phyloP scores from a whole-genome alignment of 2,113 vertebrate genomes.

The Pteropus alecto region DNA sequence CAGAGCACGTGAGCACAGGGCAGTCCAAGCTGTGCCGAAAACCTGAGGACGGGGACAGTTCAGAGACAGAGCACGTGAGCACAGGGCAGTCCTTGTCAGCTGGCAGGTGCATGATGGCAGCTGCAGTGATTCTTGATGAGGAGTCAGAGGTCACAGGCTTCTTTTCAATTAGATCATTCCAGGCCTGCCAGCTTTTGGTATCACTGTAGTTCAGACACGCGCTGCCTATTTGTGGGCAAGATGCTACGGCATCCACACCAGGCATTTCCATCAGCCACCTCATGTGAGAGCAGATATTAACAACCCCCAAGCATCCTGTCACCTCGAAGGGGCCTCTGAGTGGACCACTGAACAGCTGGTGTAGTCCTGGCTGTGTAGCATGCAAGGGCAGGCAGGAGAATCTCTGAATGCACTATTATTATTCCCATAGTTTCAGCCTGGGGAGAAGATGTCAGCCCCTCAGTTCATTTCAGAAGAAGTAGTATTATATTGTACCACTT shows the following conservation, averaged over 20 bases:
- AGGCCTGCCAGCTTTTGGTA: slow-evolving; percentile 39
- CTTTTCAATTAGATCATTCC: slow-evolving; percentile 57
- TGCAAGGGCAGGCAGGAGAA: neutral
- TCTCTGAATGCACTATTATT: neutral
- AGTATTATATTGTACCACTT: neutral
- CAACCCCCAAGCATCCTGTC: neutral
- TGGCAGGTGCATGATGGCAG: neutral
- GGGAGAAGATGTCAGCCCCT: neutral
- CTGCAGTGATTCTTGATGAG: neutral
- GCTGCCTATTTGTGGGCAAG: neutral
- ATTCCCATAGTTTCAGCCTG: neutral
- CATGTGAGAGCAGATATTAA: neutral
- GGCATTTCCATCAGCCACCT: neutral
- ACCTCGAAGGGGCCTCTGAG: neutral
- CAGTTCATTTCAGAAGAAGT: neutral
- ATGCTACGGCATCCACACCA: neutral
- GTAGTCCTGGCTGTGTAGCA: neutral
- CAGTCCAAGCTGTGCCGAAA: neutral
- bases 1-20: neutral
- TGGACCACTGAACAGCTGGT: neutral
- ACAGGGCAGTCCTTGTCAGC: neutral
- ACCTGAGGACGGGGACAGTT: neutral
- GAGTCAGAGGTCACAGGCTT: slow-evolving; percentile 22
- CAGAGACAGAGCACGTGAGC: too few relatives aligned
- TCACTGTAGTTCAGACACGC: slow-evolving; percentile 15